Base-by-base conservation (phyloP, 1,140 invertebrate species). In the Frieseomelitta varia region DNA sequence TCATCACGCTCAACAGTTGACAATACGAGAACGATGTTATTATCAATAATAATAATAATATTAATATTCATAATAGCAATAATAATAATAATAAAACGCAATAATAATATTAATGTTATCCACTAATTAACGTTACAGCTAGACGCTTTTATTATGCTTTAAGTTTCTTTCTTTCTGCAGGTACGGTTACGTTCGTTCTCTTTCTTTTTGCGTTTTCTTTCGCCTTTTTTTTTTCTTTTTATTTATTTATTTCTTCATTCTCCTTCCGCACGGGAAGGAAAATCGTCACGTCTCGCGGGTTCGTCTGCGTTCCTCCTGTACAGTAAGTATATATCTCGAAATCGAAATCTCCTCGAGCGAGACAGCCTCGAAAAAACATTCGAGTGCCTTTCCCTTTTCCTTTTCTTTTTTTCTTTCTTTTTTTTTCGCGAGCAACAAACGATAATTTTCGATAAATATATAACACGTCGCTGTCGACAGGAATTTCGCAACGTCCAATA, bases 111-210 rank as follows among this genome's bases (percentile, higher is more conserved):
- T 88, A 85, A 88, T 80, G 86, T 87, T 91, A 91, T 77, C 78
- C 76, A 90, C 90, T 91, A 91, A 87, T 91, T 90, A 91, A 90
- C 90, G 89, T 91, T 91, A 91, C 75, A 74, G 81, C 76, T 91
- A 90, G 63, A 91, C 83, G 85, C 75, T 87, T 87, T 79, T 90
- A 84, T 85, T 90, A 91, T 81, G 89, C 77, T 87, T 90, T 88
- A 90, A 90, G 85, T 86, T 79, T 81, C 56, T 82, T 83, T 87
- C 65, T 58, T 83, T 85, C 75, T 87, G 85, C 90, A 91, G 89
- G 90, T 91, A 91, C 90, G 77, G 77, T 80, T 87, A 78, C 55
- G 61, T 75, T 84, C 85, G 72, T 80, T 27, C 63, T 77, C 78
- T 24, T 81, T 67, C 67, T 56, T 47, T 2, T 51, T 21, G 4